These are phyloP conservation scores for Aromia moschata DNA, from an alignment of 2,888 invertebrate genomes.

Conservation along the genomic window DNA sequence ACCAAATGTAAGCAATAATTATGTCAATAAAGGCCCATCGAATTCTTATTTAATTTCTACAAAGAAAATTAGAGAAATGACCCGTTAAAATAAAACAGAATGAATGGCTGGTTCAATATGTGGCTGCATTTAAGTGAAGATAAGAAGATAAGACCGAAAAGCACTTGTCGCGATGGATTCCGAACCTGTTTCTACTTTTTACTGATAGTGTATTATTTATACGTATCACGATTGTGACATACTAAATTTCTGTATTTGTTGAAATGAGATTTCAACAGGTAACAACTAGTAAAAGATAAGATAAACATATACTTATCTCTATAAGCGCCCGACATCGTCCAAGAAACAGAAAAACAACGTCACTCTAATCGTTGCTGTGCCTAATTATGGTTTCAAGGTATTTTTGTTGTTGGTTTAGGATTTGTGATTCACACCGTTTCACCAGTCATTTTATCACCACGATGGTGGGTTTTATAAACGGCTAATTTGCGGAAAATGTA, in stretches of 20 bases:
- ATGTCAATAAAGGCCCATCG: too few relatives aligned
- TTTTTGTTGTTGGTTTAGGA: too few relatives aligned
- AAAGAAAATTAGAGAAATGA: too few relatives aligned
- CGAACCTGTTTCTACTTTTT: conserved; percentile 7
- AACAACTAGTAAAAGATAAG: conserved; percentile 34
- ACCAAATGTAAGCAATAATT: too few relatives aligned
- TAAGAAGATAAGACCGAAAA: background rate
- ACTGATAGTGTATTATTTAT: conserved; percentile 19
- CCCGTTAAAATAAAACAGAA: too few relatives aligned
- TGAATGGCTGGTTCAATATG: too few relatives aligned
- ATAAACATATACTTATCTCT: conserved; percentile 34
- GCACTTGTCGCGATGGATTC: background rate
- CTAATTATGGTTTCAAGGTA: background rate
- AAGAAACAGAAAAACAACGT: conserved; percentile 6
- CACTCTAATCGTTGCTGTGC: conserved; percentile 5
- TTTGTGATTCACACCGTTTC: too few relatives aligned
- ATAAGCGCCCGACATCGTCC: conserved; percentile 28
- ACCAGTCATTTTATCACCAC: too few relatives aligned
- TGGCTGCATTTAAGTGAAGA: too few relatives aligned
- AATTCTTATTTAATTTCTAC: too few relatives aligned
- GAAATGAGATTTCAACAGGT: conserved; percentile 37
- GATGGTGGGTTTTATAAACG: too few relatives aligned
- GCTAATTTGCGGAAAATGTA: too few relatives aligned
- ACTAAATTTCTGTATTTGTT: conserved; percentile 32
- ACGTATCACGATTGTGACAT: conserved; percentile 21